A percentile compares a stretch with the other conserved stretches of the same genome.
phyloP scores from a whole-genome alignment of 2,113 vertebrate genomes.

The Reinhardtius hippoglossoides region DNA sequence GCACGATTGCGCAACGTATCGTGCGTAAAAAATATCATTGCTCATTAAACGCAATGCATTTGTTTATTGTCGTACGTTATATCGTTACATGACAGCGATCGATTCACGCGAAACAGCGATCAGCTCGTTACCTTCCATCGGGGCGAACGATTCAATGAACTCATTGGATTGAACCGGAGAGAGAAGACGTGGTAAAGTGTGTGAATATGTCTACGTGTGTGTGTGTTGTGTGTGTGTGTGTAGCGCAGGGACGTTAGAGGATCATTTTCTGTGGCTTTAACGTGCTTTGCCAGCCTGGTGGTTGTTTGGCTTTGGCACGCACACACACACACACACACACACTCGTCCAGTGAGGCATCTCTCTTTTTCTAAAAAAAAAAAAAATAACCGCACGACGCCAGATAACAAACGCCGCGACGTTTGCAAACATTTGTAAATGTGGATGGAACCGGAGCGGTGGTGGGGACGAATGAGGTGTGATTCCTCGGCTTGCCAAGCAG shows the following conservation, averaged over 20 bases:
- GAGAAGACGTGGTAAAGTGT: neutral
- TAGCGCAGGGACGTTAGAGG: neutral
- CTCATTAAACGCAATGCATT: constrained; percentile 4
- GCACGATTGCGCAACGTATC: constrained; percentile 18
- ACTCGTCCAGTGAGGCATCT: neutral
- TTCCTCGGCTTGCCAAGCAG: constrained; percentile 46
- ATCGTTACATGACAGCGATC: neutral
- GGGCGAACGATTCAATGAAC: constrained; percentile 1
- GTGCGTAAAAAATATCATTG: constrained; percentile 57
- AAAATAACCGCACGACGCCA: constrained; percentile 14
- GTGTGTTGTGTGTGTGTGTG: neutral
- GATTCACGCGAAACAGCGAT: constrained; percentile 1
- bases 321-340: no score
- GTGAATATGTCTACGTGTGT: no score
- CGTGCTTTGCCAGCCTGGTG: constrained; percentile 68
- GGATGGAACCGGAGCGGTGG: neutral
- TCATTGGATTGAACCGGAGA: neutral
- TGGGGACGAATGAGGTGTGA: neutral
- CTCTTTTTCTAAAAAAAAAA: neutral
- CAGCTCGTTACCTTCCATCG: neutral
- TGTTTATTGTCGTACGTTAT: neutral
- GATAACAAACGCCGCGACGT: constrained; percentile 23
- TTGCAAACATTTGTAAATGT: neutral
- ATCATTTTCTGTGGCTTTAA: constrained; percentile 33
- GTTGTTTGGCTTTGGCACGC: constrained; percentile 47